These are phyloP conservation scores for Temnothorax rugatulus DNA, from an alignment of 2,888 invertebrate genomes.

Conservation along the genomic window DNA sequence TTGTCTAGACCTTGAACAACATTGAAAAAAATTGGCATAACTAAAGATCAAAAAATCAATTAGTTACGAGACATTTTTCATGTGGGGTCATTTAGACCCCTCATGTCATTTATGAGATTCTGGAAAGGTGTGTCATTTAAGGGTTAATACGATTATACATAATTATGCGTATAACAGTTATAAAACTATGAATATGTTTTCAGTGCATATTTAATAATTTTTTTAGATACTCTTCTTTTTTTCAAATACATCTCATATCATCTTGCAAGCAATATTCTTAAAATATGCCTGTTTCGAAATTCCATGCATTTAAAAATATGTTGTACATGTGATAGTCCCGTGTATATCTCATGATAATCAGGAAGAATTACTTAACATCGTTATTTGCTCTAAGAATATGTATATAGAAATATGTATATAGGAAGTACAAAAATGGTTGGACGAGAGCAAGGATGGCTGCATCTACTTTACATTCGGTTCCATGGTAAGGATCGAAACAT, in stretches of 20 bases:
- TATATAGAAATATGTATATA: constrained; percentile 53
- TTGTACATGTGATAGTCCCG: neutral
- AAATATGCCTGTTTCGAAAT: neutral
- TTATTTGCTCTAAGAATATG: neutral
- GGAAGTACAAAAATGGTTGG: constrained; percentile 82
- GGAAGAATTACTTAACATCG: neutral
- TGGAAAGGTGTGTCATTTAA: too few species aligned
- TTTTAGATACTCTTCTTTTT: neutral
- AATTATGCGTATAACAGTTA: too few species aligned
- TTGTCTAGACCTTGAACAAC: too few species aligned
- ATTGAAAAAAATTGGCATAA: too few species aligned
- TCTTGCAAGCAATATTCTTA: neutral
- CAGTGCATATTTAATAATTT: neutral
- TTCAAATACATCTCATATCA: neutral
- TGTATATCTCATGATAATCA: neutral
- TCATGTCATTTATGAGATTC: too few species aligned
- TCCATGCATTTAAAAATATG: neutral
- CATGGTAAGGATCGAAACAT: constrained; percentile 82
- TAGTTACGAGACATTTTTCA: too few species aligned
- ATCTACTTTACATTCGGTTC: constrained; percentile 84
- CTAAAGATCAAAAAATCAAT: too few species aligned
- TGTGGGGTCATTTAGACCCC: too few species aligned
- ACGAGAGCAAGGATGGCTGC: constrained; percentile 80
- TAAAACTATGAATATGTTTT: neutral
- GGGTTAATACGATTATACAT: neutral